Evolutionary conservation across 2,113 vertebrate species (phyloP), one percentile per base, ranked within the genome.

Genomic region (Chaetodon auriga): DNA sequence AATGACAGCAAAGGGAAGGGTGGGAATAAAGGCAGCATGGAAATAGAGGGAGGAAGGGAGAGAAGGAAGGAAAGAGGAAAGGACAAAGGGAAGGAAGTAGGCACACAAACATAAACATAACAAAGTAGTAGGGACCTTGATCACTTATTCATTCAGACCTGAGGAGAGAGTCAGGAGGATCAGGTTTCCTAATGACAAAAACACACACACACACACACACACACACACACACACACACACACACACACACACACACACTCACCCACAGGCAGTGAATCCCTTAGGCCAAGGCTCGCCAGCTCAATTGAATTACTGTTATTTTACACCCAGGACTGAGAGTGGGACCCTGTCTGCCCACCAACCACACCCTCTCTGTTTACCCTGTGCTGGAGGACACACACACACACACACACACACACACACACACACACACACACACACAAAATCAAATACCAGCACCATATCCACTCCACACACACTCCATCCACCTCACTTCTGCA

Each of bases 291-390:
- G 62, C 89, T 77, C 80, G 13, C 84, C 80, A 81, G 81, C 73
- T 90, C 88, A 91, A 93, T 92, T 92, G 90, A 93, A 93, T 94
- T 93, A 93, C 80, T 82, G 88, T 92, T 92, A 92, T 90, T 48
- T 38, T 90, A 89, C 86, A 90, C 88, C 73, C 78, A 81, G 57
- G 75, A 75, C 85, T 84, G 63, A 81, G 86, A 84, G 83, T 68
- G 81, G 64, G 79, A 85, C 84, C 75, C 64, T 68, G 83, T 83
- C 87, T 89, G 81, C 70, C 85, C 73, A 83, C 76, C 77, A 80
- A 71, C 89, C 87, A 88, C 85, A 89, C 90, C 85, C 84, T 89
- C 78, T 74, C 46, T 69, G 51, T 75, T 80, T 80, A 61, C 69
- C 78, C 85, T 88, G 85, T 80, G 55, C 41, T 83, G 84, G 65